Evolutionary conservation across 2,113 vertebrate genomes (phyloP), one percentile per base, ranked within the genome.

Genomic region (Ictalurus punctatus): DNA sequence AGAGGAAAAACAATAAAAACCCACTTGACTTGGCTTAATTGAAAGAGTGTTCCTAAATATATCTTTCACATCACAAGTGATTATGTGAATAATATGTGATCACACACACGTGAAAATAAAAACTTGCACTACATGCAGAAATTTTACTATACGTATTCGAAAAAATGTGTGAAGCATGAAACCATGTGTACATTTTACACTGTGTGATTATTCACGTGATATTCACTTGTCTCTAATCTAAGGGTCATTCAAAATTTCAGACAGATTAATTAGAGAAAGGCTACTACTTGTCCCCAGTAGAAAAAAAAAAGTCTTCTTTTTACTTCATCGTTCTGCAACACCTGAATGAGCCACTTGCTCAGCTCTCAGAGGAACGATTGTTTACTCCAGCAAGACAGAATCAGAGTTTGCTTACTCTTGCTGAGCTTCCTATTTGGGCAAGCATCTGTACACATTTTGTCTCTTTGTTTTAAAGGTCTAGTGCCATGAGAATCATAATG

Each of bases 391-490:
- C 84, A 89, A 89, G 86, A 88, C 88, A 84, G 88, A 92, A 90
- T 88, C 88, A 87, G 90, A 87, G 76, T 73, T 80, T 59, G 63
- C 85, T 90, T 82, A 86, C 74, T 86, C 76, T 71, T 83, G 67
- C 81, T 74, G 71, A 86, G 86, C 67, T 30, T 84, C 83, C 80
- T 74, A 56, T 90, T 88, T 79, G 84, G 86, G 71, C 84, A 73
- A 67, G 84, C 40, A n/a, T 76, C 86, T 90, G 58, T 88, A 88
- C 84, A 86, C 91, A 86, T 92, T 88, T 71, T 84, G 90, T 88
- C 86, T 88, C 84, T 90, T 86, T 90, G 86, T 92, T 91, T 92
- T 89, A 89, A 90, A 90, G 88, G 91, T 86, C 91, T 90, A 87
- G 88, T 80, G 83, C 86, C 88, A 74, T 84, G 89, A 92, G 89